phyloP scores from a whole-genome alignment of 2,797 vertebrate genomes.

The Trematomus bernacchii region DNA sequence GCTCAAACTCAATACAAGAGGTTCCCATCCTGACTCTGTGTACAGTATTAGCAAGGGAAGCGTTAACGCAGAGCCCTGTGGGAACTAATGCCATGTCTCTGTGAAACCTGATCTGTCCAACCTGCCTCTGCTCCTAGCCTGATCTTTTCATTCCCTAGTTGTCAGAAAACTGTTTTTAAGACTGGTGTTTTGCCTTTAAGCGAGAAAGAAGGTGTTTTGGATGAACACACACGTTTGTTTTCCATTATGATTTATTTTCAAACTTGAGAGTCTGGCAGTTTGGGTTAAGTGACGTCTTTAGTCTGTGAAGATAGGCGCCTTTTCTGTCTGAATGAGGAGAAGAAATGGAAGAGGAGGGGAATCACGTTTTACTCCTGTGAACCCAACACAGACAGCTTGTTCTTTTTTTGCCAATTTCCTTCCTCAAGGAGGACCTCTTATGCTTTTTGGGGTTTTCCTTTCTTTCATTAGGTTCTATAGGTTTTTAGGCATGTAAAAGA shows the following conservation, averaged over 20 bases:
- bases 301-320: not conserved
- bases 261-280: not conserved
- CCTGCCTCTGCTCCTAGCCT: slow-evolving; percentile 48
- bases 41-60: slow-evolving; percentile 44
- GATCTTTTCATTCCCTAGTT: slow-evolving; percentile 63
- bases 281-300: slow-evolving; percentile 10
- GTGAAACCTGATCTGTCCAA: slow-evolving; percentile 51
- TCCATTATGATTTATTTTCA: not conserved
- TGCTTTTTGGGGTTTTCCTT: too few relatives aligned
- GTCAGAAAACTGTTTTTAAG: slow-evolving; percentile 36
- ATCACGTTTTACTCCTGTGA: slow-evolving; percentile 32
- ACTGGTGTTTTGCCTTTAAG: slow-evolving; percentile 17
- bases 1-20: not conserved
- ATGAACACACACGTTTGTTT: slow-evolving; percentile 12
- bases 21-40: slow-evolving; percentile 16
- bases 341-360: not conserved
- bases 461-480: too few relatives aligned
- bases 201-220: slow-evolving; percentile 12
- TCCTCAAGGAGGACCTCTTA: too few relatives aligned
- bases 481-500: too few relatives aligned
- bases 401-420: too few relatives aligned
- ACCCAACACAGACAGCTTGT: slow-evolving; percentile 26
- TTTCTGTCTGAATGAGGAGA: slow-evolving; percentile 21
- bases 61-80: slow-evolving; percentile 43
- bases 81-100: slow-evolving; percentile 52